Evolutionary conservation across 2,797 vertebrate species (phyloP).

Genomic region (Merluccius polli): DNA sequence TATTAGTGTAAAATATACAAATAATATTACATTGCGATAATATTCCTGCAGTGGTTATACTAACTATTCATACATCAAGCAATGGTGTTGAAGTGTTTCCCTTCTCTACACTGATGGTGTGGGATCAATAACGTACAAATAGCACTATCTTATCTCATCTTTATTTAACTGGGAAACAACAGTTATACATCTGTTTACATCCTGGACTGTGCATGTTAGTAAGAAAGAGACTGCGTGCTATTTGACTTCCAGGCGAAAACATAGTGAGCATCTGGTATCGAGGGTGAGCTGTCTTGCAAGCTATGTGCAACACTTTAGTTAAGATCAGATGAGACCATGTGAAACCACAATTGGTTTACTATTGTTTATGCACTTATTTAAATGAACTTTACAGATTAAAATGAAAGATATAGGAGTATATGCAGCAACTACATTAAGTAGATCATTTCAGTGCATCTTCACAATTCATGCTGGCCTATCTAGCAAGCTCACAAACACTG

Average conservation of each 20-base stretch:
- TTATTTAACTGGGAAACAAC: neutral
- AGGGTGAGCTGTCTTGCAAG: neutral
- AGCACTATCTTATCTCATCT: neutral
- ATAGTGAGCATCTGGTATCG: neutral
- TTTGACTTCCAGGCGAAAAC: slow-evolving; percentile 7
- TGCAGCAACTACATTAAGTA: no score
- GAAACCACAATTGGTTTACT: neutral
- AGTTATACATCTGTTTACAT: neutral
- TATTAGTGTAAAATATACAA: no score
- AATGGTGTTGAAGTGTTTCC: neutral
- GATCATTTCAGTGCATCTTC: no score
- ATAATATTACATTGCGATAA: no score
- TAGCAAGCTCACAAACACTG: neutral
- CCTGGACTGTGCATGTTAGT: slow-evolving; percentile 12
- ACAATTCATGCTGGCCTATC: no score
- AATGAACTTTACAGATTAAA: neutral
- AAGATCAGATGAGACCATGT: neutral
- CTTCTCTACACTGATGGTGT: neutral
- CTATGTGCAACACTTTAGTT: neutral
- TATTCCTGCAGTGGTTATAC: no score
- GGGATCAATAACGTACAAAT: neutral
- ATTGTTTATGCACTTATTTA: neutral
- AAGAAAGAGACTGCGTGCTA: neutral
- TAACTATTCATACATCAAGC: no score
- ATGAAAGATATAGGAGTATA: no score